Evolutionary conservation across 2,113 vertebrate genomes (phyloP), one percentile per base, ranked within the genome.

Genomic region (Bagarius yarrelli): DNA sequence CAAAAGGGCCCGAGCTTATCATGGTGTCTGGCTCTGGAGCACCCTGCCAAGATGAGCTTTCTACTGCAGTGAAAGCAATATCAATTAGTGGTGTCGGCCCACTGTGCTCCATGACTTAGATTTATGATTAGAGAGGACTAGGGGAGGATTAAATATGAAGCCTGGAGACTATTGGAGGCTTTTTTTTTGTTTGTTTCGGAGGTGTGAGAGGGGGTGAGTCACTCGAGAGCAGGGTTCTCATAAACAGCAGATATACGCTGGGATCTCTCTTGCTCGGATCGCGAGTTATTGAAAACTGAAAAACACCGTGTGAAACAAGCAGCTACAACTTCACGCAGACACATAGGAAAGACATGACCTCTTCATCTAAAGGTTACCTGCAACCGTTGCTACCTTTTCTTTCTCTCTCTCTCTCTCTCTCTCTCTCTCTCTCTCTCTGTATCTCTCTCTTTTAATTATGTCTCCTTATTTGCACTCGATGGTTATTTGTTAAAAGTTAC

Each of bases 11-110:
- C 8, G 32, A 72, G 66, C 52, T 55, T 75, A 73, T 56, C 52
- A 79, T 76, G 78, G 83, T 67, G 73, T 77, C 67, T 72, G 32
- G 52, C 40, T 78, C 32, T 25, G 27, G 78, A 83, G 70, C 72
- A 57, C 73, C 81, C 84, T 72, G 72, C 56, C 57, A 76, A 69
- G 73, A 76, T 82, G 34, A 77, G 73, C 78, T 78, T 78, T 75
- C 75, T 82, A 85, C 71, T 85, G 67, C 71, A 81, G 61, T 30
- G 73, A 55, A 85, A 80, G 81, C 73, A 80, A 78, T 83, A 85
- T 78, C 77, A 81, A 85, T 78, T 77, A 74, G 74, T 73, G 61
- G 72, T 67, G 25, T 83, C 76, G 40, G 23, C 80, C 73, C 55
- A 82, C 80, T 82, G 80, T 82, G 80, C 69, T 40, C 80, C n/a